A percentile compares a stretch with the other conserved stretches of the same genome.
These are phyloP conservation scores for Myzus persicae DNA, from an alignment of 1,140 invertebrate genomes.

Conservation along the genomic window DNA sequence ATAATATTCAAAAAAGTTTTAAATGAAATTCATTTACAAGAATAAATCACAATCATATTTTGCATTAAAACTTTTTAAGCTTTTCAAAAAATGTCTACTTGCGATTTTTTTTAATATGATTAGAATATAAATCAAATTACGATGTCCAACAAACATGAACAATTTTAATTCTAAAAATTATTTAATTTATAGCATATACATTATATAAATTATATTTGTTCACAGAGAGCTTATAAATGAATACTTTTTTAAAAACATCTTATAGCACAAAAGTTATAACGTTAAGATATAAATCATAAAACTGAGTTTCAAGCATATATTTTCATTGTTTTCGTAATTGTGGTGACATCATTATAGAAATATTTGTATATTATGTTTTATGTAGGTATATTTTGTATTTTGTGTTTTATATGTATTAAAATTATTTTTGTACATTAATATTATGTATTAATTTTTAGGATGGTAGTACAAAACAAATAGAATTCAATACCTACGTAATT, in stretches of 20 bases:
- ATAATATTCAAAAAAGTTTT: neutral
- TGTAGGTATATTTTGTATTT: neutral
- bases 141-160: conserved; percentile 1
- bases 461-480: neutral
- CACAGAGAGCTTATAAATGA: neutral
- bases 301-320: neutral
- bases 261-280: neutral
- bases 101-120: neutral
- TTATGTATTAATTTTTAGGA: neutral
- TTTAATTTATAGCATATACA: conserved; percentile 12
- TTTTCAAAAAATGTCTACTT: conserved; percentile 2
- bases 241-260: neutral
- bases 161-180: conserved; percentile 13
- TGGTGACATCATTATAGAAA: neutral
- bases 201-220: neutral
- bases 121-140: conserved; percentile 25
- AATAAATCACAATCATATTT: conserved; percentile 12
- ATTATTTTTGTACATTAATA: no score
- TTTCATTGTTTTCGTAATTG: neutral
- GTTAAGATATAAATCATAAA: neutral
- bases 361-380: neutral
- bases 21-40: neutral
- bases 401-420: neutral
- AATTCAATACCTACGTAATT: no score
- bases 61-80: neutral